phyloP scores from a whole-genome alignment of 2,113 vertebrate genomes.

The Passer domesticus region DNA sequence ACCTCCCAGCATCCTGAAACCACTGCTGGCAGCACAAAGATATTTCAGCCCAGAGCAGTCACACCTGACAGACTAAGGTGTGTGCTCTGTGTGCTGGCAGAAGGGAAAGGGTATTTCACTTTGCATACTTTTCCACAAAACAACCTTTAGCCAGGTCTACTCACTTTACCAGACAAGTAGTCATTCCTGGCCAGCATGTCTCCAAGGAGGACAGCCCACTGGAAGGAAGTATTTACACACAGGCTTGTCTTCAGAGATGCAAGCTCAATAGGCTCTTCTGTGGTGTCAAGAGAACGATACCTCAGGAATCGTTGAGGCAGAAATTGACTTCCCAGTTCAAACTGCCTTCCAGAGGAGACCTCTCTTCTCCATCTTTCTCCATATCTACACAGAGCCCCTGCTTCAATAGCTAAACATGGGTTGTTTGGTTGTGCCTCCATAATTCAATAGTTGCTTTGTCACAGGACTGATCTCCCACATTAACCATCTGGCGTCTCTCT shows the following conservation, averaged over 20 bases:
- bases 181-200: not conserved
- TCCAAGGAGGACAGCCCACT: not conserved
- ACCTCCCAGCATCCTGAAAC: not conserved
- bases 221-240: not conserved
- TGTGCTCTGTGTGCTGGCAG: not conserved
- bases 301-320: not conserved
- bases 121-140: not conserved
- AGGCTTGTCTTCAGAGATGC: not conserved
- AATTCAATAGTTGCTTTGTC: not conserved
- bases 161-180: not conserved
- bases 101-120: not conserved
- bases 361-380: not conserved
- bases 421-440: not conserved
- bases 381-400: not conserved
- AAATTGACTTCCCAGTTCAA: not conserved
- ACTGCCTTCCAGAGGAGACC: not conserved
- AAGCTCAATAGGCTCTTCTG: not conserved
- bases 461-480: not conserved
- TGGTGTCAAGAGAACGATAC: not conserved
- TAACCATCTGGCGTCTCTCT: not conserved
- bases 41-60: not conserved
- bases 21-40: not conserved
- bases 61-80: not conserved
- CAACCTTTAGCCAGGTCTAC: not conserved
- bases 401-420: not conserved